A percentile compares a stretch with the other conserved stretches of the same genome.
These are phyloP conservation scores for Cryptocheilus praepositus DNA, from an alignment of 2,888 invertebrate species.

Conservation along the genomic window DNA sequence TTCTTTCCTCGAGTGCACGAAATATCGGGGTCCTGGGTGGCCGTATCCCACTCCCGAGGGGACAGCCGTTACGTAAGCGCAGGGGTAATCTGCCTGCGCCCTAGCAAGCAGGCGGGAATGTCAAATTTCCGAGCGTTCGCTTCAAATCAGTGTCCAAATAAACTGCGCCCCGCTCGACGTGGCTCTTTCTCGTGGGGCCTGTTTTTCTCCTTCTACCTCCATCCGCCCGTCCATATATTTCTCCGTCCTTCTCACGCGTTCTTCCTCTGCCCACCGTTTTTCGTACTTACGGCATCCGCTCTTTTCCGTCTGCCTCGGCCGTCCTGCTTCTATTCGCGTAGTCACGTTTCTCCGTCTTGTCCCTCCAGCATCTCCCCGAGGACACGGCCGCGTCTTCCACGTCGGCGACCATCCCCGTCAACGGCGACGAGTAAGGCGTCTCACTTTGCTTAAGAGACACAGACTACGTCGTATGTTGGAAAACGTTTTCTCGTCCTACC, in stretches of 20 bases:
- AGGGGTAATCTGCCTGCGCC: conserved; percentile 31
- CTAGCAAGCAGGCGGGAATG: conserved; percentile 57
- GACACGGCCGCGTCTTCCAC: conserved; percentile 39
- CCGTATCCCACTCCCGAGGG: conserved; percentile 18
- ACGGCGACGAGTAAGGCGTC: conserved; percentile 51
- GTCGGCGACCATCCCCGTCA: conserved; percentile 50
- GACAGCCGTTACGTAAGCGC: conserved; percentile 23
- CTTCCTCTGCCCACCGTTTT: conserved; percentile 35
- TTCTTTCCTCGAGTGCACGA: conserved; percentile 32
- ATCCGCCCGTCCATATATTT: conserved; percentile 11
- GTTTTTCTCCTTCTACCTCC: conserved; percentile 20
- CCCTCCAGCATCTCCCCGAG: conserved; percentile 27
- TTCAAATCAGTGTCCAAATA: conserved; percentile 67
- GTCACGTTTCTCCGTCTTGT: not conserved
- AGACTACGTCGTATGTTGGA: conserved; percentile 46
- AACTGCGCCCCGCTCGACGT: conserved; percentile 56
- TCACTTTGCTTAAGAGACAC: conserved; percentile 58
- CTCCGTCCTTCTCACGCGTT: conserved; percentile 33
- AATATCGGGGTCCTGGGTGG: conserved; percentile 24
- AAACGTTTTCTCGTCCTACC: conserved; percentile 46
- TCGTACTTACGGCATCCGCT: conserved; percentile 40
- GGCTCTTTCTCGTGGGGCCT: conserved; percentile 52
- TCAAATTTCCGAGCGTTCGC: conserved; percentile 67
- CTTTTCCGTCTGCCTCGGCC: not conserved
- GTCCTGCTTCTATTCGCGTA: not conserved